Percentiles rank a stretch among this genome's conserved stretches.
Conservation (phyloP, 1,140 invertebrate genomes). For the Venturia canescens region DNA sequence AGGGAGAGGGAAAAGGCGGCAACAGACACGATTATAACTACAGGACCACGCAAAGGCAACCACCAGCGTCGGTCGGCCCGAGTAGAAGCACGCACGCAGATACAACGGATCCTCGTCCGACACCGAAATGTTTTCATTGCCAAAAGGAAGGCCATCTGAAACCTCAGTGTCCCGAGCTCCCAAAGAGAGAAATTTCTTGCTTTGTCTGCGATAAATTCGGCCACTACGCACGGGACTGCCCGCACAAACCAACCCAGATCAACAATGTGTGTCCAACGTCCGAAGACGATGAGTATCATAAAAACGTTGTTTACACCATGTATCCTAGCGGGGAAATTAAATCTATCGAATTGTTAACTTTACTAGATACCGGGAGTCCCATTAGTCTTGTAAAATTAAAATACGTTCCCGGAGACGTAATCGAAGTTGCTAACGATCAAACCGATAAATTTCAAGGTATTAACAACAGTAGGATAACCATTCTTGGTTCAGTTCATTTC, state of each 20-base stretch:
- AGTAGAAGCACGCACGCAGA: not conserved
- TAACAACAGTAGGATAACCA: slow-evolving; percentile 33
- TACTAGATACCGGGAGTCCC: slow-evolving; percentile 26
- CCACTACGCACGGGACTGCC: not conserved
- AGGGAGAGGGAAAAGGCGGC: not conserved
- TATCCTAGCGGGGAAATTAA: not conserved
- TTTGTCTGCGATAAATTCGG: not conserved
- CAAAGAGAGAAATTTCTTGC: not conserved
- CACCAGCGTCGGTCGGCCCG: not conserved
- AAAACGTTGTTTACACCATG: not conserved
- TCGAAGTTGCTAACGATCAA: not conserved
- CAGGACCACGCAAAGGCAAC: not conserved
- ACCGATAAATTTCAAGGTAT: slow-evolving; percentile 13
- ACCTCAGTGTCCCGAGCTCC: not conserved
- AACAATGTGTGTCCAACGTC: not conserved
- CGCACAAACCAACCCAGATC: not conserved
- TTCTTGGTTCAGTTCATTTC: not conserved
- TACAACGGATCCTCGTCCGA: not conserved
- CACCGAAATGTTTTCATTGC: not conserved
- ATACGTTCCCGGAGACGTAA: slow-evolving; percentile 2
- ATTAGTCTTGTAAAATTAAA: slow-evolving; percentile 9
- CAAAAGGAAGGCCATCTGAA: not conserved
- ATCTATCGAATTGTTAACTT: slow-evolving; percentile 4
- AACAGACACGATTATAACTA: not conserved
- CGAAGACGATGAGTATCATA: not conserved